These are phyloP conservation scores for Syngnathus floridae DNA, from an alignment of 2,113 vertebrate species.

Conservation along the genomic window DNA sequence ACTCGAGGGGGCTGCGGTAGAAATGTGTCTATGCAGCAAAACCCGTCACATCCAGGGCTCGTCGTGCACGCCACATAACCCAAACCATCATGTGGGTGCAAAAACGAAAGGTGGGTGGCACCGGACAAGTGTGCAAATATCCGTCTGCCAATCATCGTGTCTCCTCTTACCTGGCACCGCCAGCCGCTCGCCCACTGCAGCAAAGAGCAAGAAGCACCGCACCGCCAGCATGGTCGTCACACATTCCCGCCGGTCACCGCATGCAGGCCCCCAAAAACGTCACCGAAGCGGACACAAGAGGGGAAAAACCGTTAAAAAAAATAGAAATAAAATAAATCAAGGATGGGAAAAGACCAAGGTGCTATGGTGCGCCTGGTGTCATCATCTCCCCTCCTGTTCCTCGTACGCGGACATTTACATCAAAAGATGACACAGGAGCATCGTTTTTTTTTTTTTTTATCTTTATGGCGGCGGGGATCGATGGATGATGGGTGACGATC, in stretches of 20 bases:
- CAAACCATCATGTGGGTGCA: slow-evolving; percentile 7
- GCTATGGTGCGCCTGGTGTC: slow-evolving; percentile 52
- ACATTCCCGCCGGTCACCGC: slow-evolving; percentile 67
- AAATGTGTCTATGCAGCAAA: slow-evolving; percentile 73
- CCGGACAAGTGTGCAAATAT: slow-evolving; percentile 10
- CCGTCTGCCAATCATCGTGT: not conserved
- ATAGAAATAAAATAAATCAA: not conserved
- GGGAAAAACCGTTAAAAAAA: not conserved
- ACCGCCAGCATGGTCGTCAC: slow-evolving; percentile 76
- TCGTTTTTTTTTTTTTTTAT: not conserved
- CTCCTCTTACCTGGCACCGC: slow-evolving; percentile 72
- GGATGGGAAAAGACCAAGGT: slow-evolving; percentile 33
- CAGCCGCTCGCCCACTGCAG: slow-evolving; percentile 71
- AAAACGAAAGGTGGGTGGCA: not conserved
- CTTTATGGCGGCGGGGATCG: slow-evolving; percentile 16
- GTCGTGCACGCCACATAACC: not conserved
- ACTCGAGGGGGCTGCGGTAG: slow-evolving; percentile 42
- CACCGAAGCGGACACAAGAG: slow-evolving; percentile 27
- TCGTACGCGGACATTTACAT: not conserved
- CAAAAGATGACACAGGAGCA: not conserved
- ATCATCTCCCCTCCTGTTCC: slow-evolving; percentile 27
- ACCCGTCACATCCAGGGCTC: slow-evolving; percentile 7
- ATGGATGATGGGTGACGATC: slow-evolving; percentile 30
- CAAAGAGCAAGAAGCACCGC: slow-evolving; percentile 74
- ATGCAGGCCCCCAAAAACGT: slow-evolving; percentile 52